Base-by-base conservation (phyloP, 92 coral and sea anemone genomes). In the Epizoanthus fatuus region DNA sequence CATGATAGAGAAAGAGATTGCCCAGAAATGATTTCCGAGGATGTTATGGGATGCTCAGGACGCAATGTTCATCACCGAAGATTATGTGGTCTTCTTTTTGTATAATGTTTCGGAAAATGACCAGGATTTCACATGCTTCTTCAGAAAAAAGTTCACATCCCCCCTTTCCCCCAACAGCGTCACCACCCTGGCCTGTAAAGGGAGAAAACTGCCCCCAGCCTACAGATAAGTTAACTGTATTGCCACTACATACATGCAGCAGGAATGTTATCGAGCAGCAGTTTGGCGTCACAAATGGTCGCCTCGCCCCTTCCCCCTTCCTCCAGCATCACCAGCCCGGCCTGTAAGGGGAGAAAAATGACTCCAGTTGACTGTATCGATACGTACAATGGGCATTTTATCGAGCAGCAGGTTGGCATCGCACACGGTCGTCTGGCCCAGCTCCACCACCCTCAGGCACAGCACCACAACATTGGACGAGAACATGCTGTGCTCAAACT, bases 401-500 rank as follows among this genome's bases (percentile, higher is more conserved):
- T 90, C 75, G 22, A 87, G 64, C 71, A 76, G 22, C 71, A 97
- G 90, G 44, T 86, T 91, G 3, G 97, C 94, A 40, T 97, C 93
- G 80, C 97, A 97, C 84, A 87, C 37, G 14, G 86, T 88, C 2
- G 95, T 87, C 17, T 83, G 79, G 29, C 99, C 99, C 16, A 87
- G 90, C 47, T 97, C 94, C 55, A 95, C 63, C 42, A 97, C 98
- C 7, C 97, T 89, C n/a, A 97, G 80, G 69, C 96, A 93, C 71
- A 97, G 80, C 59, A 91, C 66, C 22, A 97, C 88, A 1, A 92
- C 96, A 78, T 97, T 95, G 16, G 98, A 95, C 74, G 95, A 82
- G 95, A 96, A 96, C 79, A 91, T 90, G 0, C 74, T 88, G 80
- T 96, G 99, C 78, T 96, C 99, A 72, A 94, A 94, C 16, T 95